Evolutionary conservation across 1,140 invertebrate genomes (phyloP).

Genomic region (Chelonus insularis): DNA sequence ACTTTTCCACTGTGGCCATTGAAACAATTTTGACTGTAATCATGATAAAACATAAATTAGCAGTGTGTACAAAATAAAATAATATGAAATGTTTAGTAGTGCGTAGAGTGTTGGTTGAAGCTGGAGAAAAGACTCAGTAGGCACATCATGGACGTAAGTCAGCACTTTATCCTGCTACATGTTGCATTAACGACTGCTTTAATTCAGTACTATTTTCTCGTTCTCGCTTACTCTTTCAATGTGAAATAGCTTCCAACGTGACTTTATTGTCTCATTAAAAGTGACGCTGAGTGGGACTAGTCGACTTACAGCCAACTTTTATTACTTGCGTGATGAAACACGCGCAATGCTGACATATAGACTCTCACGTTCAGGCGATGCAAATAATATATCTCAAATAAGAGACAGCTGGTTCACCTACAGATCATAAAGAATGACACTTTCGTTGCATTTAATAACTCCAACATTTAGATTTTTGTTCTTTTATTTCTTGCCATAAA

Average conservation of each 20-base stretch:
- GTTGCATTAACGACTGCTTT: conserved; percentile 16
- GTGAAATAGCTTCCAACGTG: conserved; percentile 32
- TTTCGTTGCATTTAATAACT: neutral
- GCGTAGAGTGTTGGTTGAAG: neutral
- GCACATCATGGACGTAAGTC: conserved; percentile 13
- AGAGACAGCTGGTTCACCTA: neutral
- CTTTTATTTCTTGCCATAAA: no score
- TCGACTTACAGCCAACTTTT: conserved; percentile 21
- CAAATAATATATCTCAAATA: conserved; percentile 11
- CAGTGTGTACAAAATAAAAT: no score
- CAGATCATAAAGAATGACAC: neutral
- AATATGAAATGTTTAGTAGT: no score
- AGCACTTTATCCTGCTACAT: conserved; percentile 11
- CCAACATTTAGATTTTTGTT: neutral
- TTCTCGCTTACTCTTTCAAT: neutral
- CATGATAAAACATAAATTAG: no score
- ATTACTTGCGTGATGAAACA: conserved; percentile 17
- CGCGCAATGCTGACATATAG: neutral
- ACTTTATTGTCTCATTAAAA: conserved; percentile 42
- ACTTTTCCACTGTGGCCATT: no score
- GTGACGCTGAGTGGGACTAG: conserved; percentile 36
- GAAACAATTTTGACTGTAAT: no score
- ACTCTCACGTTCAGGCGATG: neutral
- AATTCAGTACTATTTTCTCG: neutral
- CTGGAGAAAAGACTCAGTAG: conserved; percentile 1